A percentile compares a stretch with the other conserved stretches of the same genome.
phyloP scores from a whole-genome alignment of 2,113 vertebrate genomes.

The Zosterops hypoxanthus region DNA sequence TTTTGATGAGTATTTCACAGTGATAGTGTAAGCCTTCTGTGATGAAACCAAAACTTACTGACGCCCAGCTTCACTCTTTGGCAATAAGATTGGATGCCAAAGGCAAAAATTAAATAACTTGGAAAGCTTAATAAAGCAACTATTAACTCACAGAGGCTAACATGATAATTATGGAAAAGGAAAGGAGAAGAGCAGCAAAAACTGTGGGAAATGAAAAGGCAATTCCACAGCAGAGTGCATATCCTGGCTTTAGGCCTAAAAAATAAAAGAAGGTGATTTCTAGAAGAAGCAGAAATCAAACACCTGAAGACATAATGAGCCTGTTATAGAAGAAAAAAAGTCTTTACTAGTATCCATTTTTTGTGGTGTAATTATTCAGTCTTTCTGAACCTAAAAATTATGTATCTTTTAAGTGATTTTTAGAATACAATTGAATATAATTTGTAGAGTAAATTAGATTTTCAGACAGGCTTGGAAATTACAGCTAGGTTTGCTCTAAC shows the following conservation, averaged over 20 bases:
- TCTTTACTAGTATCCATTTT: not conserved
- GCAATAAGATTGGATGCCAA: slow-evolving; percentile 44
- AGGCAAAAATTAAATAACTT: slow-evolving; percentile 62
- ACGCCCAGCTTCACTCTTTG: slow-evolving; percentile 16
- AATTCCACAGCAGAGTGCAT: slow-evolving; percentile 14
- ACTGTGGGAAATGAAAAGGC: not conserved
- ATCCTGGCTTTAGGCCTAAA: not conserved
- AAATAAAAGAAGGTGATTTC: slow-evolving; percentile 9
- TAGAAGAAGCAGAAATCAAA: not conserved
- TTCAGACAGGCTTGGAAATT: not conserved
- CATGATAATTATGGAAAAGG: slow-evolving; percentile 37
- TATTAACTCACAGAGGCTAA: slow-evolving; percentile 31
- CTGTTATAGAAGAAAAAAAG: not conserved
- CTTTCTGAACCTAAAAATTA: not conserved
- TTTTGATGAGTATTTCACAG: slow-evolving; percentile 51
- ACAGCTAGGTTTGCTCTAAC: not conserved
- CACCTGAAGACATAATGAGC: not conserved
- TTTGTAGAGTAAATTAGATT: not conserved
- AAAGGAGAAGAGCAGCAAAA: slow-evolving; percentile 1
- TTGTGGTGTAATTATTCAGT: not conserved
- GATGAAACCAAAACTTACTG: slow-evolving; percentile 32
- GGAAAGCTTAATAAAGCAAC: slow-evolving; percentile 38
- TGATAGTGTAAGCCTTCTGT: slow-evolving; percentile 32
- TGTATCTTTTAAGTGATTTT: not conserved
- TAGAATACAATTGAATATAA: not conserved